Evolutionary conservation across 2,797 vertebrate species (phyloP).

Genomic region (Molossus molossus): DNA sequence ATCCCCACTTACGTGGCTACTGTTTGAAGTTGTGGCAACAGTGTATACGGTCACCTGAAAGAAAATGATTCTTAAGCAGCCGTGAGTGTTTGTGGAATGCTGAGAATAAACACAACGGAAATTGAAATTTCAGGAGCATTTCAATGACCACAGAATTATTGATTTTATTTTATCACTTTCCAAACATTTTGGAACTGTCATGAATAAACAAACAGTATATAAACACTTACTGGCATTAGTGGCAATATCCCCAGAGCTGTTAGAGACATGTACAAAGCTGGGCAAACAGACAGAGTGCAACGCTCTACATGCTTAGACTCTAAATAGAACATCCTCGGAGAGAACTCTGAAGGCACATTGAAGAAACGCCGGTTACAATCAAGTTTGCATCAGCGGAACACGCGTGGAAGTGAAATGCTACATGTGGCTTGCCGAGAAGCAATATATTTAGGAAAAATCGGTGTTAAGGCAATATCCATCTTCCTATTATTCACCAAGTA

Average conservation of each 20-base stretch:
- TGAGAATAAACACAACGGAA: constrained; percentile 27
- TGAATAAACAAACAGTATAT: constrained; percentile 71
- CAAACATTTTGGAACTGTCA: constrained; percentile 63
- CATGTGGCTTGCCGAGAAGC: neutral
- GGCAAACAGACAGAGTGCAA: constrained; percentile 58
- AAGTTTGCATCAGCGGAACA: neutral
- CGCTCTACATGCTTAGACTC: constrained; percentile 26
- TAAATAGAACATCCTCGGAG: neutral
- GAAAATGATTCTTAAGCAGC: neutral
- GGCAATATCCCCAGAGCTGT: constrained; percentile 21
- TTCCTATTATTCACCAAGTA: neutral
- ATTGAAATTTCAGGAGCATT: constrained; percentile 61
- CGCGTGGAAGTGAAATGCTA: constrained; percentile 46
- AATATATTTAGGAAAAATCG: constrained; percentile 5
- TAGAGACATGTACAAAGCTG: constrained; percentile 63
- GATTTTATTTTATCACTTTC: constrained; percentile 53
- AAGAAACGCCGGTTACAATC: constrained; percentile 25
- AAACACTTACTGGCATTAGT: constrained; percentile 64
- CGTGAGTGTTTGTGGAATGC: neutral
- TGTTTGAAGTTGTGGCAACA: neutral
- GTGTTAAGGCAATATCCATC: neutral
- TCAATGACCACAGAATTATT: constrained; percentile 33
- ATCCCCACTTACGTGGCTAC: neutral
- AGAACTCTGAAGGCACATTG: neutral
- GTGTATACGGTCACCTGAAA: neutral